phyloP scores from a whole-genome alignment of 2,797 vertebrate species.

The Furcifer pardalis region DNA sequence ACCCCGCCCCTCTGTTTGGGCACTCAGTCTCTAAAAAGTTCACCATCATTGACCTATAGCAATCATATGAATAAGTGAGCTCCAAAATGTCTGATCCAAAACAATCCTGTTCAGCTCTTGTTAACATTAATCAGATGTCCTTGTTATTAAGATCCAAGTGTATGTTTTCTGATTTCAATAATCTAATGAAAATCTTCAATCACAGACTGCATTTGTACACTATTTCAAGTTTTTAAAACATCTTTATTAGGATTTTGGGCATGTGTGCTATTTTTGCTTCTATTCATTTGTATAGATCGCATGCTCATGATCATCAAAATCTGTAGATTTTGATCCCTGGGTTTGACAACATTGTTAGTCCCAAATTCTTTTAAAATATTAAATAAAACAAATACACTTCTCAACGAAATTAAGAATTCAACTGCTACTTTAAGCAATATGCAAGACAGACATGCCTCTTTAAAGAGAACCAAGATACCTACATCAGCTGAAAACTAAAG shows the following conservation, averaged over 20 bases:
- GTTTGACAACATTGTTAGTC: not conserved
- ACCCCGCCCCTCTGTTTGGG: no score
- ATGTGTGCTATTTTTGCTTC: not conserved
- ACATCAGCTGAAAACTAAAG: slow-evolving; percentile 5
- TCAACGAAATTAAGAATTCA: slow-evolving; percentile 7
- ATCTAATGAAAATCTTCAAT: not conserved
- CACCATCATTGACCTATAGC: no score
- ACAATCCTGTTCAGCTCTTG: no score
- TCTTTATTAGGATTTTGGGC: not conserved
- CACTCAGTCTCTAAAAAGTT: no score
- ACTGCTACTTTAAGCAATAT: slow-evolving; percentile 8
- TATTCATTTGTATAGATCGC: not conserved
- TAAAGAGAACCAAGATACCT: slow-evolving; percentile 28
- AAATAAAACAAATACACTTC: not conserved
- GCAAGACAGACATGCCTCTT: not conserved
- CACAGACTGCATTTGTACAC: not conserved
- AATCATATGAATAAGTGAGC: no score
- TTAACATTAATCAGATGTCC: not conserved
- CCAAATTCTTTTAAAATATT: not conserved
- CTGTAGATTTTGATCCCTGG: not conserved
- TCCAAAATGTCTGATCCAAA: no score
- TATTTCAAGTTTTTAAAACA: slow-evolving; percentile 6
- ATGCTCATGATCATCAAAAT: not conserved
- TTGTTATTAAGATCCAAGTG: not conserved
- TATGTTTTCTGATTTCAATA: not conserved